These are phyloP conservation scores for Nomada fabriciana DNA, from an alignment of 2,888 invertebrate species.

Conservation along the genomic window DNA sequence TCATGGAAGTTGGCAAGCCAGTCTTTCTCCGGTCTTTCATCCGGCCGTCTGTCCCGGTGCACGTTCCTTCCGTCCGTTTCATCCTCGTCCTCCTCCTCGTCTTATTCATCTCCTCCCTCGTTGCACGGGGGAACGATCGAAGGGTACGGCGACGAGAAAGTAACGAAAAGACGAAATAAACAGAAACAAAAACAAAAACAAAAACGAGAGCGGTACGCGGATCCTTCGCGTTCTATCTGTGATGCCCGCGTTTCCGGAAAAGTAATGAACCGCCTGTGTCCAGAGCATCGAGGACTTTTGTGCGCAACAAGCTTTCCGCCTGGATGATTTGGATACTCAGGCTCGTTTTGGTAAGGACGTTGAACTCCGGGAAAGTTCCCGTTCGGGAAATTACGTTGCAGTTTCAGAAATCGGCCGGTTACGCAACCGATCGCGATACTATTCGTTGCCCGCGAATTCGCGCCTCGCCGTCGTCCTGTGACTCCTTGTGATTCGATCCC, in stretches of 20 bases:
- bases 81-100: too few species aligned
- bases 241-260: conserved; percentile 18
- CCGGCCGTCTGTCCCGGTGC: conserved; percentile 25
- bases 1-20: conserved; percentile 42
- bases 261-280: conserved; percentile 24
- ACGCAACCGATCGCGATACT: background rate
- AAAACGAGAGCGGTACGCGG: background rate
- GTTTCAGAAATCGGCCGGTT: conserved; percentile 32
- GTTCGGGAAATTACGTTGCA: conserved; percentile 22
- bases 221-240: background rate
- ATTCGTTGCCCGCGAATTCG: background rate
- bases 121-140: background rate
- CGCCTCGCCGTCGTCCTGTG: background rate
- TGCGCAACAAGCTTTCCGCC: conserved; percentile 56
- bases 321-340: conserved; percentile 84
- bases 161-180: background rate
- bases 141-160: background rate
- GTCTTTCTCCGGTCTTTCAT: conserved; percentile 54
- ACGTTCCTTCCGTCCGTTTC: conserved; percentile 14
- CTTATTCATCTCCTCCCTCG: background rate
- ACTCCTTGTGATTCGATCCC: background rate
- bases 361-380: conserved; percentile 45
- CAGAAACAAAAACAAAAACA: background rate
- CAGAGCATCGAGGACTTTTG: conserved; percentile 33
- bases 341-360: conserved; percentile 79